A percentile compares a stretch with the other conserved stretches of the same genome.
Conservation (phyloP, 1,140 invertebrate genomes). For the Oedothorax gibbosus region DNA sequence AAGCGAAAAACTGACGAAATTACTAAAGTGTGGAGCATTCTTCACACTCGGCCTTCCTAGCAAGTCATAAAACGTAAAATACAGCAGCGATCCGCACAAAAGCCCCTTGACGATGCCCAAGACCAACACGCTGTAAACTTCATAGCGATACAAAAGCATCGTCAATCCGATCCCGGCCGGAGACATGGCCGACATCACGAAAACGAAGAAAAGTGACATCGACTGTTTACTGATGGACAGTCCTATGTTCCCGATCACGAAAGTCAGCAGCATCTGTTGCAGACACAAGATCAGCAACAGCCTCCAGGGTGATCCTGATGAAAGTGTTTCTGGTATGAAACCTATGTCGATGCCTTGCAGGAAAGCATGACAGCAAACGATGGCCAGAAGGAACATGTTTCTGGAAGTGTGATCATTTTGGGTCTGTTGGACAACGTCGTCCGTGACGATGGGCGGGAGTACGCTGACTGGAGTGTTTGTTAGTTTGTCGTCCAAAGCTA, state of each 20-base stretch:
- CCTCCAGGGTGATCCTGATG: not conserved
- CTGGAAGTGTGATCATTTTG: conserved; percentile 10
- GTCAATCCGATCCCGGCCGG: not conserved
- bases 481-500: not conserved
- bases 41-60: not conserved
- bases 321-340: not conserved
- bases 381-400: not conserved
- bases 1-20: conserved; percentile 14
- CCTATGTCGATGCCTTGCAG: conserved; percentile 4
- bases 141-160: not conserved
- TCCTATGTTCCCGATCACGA: not conserved
- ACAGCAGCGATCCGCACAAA: conserved; percentile 22
- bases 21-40: not conserved
- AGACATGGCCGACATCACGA: not conserved
- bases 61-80: conserved; percentile 35
- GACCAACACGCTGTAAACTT: not conserved
- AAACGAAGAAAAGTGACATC: not conserved
- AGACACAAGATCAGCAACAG: not conserved
- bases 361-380: not conserved
- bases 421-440: not conserved
- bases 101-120: not conserved
- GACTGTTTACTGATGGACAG: not conserved
- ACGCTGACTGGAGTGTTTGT: not conserved
- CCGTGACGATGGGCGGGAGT: not conserved
- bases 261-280: not conserved